phyloP scores from a whole-genome alignment of 2,113 vertebrate genomes.

The Sander lucioperca region DNA sequence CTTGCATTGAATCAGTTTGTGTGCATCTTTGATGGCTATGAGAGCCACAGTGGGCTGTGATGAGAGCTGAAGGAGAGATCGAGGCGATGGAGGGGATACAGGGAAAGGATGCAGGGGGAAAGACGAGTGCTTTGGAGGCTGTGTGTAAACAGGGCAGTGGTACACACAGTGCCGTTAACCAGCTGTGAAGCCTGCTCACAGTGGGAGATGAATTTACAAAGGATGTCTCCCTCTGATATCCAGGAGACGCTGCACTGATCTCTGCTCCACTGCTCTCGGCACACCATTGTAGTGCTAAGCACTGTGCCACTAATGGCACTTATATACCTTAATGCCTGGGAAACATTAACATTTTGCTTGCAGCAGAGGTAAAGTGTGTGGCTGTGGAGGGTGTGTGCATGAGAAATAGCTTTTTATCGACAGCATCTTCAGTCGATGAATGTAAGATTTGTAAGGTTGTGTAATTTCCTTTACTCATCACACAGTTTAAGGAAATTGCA shows the following conservation, averaged over 20 bases:
- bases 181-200: constrained; percentile 85
- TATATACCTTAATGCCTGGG: constrained; percentile 76
- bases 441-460: constrained; percentile 58
- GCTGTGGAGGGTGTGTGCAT: constrained; percentile 6
- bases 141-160: constrained; percentile 81
- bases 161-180: constrained; percentile 83
- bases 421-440: constrained; percentile 48
- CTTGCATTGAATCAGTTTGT: constrained; percentile 42
- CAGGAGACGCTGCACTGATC: constrained; percentile 81
- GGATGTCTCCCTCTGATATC: constrained; percentile 85
- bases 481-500: constrained; percentile 70
- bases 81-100: constrained; percentile 48
- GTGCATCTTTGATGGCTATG: constrained; percentile 57
- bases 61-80: constrained; percentile 41
- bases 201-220: constrained; percentile 85
- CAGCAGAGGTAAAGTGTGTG: constrained; percentile 54
- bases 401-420: constrained; percentile 48
- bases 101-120: constrained; percentile 52
- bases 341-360: constrained; percentile 78
- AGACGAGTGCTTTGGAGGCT: constrained; percentile 75
- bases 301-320: constrained; percentile 77
- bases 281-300: constrained; percentile 84
- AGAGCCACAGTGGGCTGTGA: constrained; percentile 53
- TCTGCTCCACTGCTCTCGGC: constrained; percentile 79
- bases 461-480: constrained; percentile 73